These are phyloP conservation scores for Microcebus jonahi DNA, from an alignment of 2,113 vertebrate species.

Conservation along the genomic window DNA sequence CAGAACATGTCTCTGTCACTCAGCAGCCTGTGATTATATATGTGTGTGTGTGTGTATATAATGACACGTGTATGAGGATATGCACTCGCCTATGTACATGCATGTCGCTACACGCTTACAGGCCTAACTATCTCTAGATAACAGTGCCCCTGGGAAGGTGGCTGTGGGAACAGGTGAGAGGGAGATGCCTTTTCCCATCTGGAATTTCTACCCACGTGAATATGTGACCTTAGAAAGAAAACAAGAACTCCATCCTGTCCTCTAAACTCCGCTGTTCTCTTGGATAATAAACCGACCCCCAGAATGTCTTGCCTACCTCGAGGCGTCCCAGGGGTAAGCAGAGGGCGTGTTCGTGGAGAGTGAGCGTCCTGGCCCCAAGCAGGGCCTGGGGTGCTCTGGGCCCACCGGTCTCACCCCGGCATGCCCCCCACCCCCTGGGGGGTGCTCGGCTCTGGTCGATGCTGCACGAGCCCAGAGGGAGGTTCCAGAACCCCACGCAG, in stretches of 20 bases:
- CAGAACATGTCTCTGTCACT: neutral
- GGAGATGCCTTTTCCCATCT: neutral
- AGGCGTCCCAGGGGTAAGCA: neutral
- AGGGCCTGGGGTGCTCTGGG: neutral
- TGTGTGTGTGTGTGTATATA: neutral
- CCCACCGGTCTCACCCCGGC: neutral
- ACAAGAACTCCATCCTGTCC: too few species aligned
- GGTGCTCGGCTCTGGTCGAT: accelerated
- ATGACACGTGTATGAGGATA: accelerated
- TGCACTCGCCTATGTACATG: neutral
- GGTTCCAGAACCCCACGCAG: neutral
- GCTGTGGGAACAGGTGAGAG: neutral
- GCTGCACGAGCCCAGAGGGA: accelerated
- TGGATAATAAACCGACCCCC: too few species aligned
- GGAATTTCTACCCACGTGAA: neutral
- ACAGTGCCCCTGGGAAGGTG: neutral
- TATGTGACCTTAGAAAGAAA: neutral
- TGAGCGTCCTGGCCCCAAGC: neutral
- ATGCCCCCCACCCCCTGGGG: neutral
- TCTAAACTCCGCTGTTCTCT: neutral
- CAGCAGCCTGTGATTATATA: neutral
- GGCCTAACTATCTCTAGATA: neutral
- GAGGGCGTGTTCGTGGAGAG: accelerated
- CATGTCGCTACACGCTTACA: accelerated
- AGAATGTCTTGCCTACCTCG: neutral